A percentile compares a stretch with the other conserved stretches of the same genome.
These are phyloP conservation scores for Ectemnius lituratus DNA, from an alignment of 2,888 invertebrate species.

Conservation along the genomic window DNA sequence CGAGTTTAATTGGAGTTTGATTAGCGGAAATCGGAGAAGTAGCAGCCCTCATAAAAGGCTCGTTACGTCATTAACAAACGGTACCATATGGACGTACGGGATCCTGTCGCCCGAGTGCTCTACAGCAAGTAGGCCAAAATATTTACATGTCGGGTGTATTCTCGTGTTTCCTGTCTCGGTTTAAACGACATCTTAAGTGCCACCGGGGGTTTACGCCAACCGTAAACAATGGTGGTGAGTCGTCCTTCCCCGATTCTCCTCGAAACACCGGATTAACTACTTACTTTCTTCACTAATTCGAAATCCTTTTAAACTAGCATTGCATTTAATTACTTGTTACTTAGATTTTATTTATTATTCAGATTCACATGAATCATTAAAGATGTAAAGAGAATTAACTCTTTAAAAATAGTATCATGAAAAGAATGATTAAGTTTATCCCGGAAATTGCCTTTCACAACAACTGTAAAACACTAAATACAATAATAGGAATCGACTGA, in stretches of 20 bases:
- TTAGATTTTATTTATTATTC: too few relatives aligned
- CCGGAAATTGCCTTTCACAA: too few relatives aligned
- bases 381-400: too few relatives aligned
- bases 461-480: too few relatives aligned
- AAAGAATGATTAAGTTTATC: too few relatives aligned
- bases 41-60: conserved; percentile 15
- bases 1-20: neutral
- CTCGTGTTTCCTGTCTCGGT: conserved; percentile 76
- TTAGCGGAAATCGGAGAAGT: conserved; percentile 24
- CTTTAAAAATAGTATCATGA: too few relatives aligned
- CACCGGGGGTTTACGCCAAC: conserved; percentile 69
- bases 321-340: too few relatives aligned
- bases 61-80: conserved; percentile 68
- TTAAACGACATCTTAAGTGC: conserved; percentile 77
- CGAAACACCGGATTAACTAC: conserved; percentile 22
- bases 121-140: conserved; percentile 73
- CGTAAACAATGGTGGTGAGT: conserved; percentile 69
- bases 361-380: too few relatives aligned
- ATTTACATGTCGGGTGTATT: conserved; percentile 74
- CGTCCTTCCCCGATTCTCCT: conserved; percentile 40
- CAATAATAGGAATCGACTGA: too few relatives aligned
- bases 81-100: conserved; percentile 66
- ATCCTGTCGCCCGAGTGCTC: conserved; percentile 61
- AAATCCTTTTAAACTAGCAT: too few relatives aligned
- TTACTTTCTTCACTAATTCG: too few relatives aligned